Conservation (phyloP, 2,888 invertebrate genomes). For the Eilema caniola region DNA sequence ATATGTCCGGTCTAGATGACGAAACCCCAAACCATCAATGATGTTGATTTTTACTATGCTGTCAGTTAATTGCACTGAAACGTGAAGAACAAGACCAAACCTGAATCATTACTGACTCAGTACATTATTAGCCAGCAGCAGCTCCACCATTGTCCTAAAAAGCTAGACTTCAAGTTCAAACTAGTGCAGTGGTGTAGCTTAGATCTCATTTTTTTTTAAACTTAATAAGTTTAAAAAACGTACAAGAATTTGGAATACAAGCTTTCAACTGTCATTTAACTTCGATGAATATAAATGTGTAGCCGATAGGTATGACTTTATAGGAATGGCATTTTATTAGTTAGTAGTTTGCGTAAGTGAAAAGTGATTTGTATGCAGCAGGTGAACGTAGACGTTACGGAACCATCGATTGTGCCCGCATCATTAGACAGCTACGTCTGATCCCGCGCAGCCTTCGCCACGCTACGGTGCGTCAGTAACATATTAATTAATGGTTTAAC, state of each 20-base stretch:
- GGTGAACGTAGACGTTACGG: slow-evolving; percentile 64
- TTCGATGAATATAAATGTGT: neutral
- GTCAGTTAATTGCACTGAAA: too few species aligned
- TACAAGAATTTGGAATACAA: neutral
- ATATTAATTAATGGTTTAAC: slow-evolving; percentile 74
- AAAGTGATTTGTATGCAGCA: slow-evolving; percentile 77
- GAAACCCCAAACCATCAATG: too few species aligned
- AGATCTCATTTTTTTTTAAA: too few species aligned
- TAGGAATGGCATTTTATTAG: slow-evolving; percentile 13
- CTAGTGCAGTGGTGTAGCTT: too few species aligned
- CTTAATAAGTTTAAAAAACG: too few species aligned
- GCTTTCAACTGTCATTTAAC: neutral
- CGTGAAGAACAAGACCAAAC: too few species aligned
- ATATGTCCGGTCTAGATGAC: too few species aligned
- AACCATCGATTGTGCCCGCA: slow-evolving; percentile 74
- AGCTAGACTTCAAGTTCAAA: too few species aligned
- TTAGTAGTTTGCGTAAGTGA: slow-evolving; percentile 56
- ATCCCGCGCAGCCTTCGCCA: slow-evolving; percentile 78
- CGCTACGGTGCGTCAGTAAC: slow-evolving; percentile 67
- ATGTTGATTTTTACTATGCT: too few species aligned
- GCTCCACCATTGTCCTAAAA: neutral
- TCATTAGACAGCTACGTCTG: slow-evolving; percentile 66
- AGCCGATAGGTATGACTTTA: neutral
- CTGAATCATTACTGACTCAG: neutral
- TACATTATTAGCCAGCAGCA: neutral